Evolutionary conservation across 2,797 vertebrate genomes (phyloP).

Genomic region (Anniella stebbinsi): DNA sequence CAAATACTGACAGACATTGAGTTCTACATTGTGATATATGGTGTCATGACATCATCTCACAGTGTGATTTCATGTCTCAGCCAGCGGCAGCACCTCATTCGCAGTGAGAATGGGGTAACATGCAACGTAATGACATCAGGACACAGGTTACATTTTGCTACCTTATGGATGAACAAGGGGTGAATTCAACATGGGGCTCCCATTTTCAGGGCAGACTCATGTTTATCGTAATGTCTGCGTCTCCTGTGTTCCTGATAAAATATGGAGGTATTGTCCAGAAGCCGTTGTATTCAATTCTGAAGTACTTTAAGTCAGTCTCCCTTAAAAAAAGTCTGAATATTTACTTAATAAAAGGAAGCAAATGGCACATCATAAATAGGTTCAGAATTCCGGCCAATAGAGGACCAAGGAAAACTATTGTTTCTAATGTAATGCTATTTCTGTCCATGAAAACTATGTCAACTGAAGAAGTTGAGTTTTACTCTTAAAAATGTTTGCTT

Average conservation of each 20-base stretch:
- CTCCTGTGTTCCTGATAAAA: background rate
- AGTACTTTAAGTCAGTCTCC: background rate
- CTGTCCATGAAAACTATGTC: background rate
- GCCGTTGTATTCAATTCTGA: background rate
- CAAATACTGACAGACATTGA: background rate
- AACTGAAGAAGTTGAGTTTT: constrained; percentile 46
- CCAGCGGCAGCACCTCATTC: background rate
- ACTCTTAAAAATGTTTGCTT: constrained; percentile 43
- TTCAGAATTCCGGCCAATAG: constrained; percentile 10
- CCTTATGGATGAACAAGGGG: background rate
- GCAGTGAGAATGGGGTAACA: background rate
- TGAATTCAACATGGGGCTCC: background rate
- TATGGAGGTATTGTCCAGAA: background rate
- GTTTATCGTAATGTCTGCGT: background rate
- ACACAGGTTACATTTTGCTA: background rate
- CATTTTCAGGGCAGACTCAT: background rate
- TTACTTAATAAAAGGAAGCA: background rate
- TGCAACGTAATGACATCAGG: background rate
- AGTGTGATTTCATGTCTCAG: background rate
- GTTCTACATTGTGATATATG: background rate
- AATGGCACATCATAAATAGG: background rate
- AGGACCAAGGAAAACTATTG: constrained; percentile 40
- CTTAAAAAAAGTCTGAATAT: background rate
- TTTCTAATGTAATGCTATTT: constrained; percentile 47
- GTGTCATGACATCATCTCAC: no score